Base-by-base conservation (phyloP, 2,113 vertebrate genomes). In the Zeus faber region DNA sequence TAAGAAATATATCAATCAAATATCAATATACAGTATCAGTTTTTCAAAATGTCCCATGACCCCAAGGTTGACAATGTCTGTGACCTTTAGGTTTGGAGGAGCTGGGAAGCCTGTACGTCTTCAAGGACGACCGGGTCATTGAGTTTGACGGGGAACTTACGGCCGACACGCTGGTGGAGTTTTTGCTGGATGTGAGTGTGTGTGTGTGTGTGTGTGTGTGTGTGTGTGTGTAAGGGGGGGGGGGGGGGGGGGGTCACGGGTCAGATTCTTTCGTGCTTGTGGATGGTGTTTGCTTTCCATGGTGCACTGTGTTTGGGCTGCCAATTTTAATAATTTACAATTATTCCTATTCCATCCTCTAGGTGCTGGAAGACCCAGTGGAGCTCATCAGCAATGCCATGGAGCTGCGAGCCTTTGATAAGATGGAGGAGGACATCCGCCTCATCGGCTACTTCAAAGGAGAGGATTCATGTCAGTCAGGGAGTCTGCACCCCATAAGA, bases 131-230 rank as follows among this genome's bases (percentile, higher is more conserved):
- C 23, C 89, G 91, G 1, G 76, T 96, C 20, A 93, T 98, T 29
- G 95, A 98, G 84, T 98, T 95, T 81, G 96, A 98, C 5, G 96
- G 96, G 8, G 92, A 98, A 71, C 90, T 98, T 47, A 91, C 95
- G 0, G 89, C 96, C 0, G 95, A 98, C 27, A 95, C 96, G 9
- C 68, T 98, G 72, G 94, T 97, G 81, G 95, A 97, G 85, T 98
- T 98, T 67, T 89, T 98, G 53, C 57, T 98, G 70, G 96, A 98
- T 48, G 96, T 98, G 84, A 94, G 96, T 33, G 39, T 5, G 39
- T 41, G 39, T 5, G 39, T 18, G 39, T 5, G 39, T 41, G 39
- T 5, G 3, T 41, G 39, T 5, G 39, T 41, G 39, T n/a, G 8
- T 46, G 18, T 11, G 20, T 45, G 43, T 9, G 43, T 45, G 18